Conservation (phyloP, 2,113 vertebrate species). For the Triplophysa rosa region DNA sequence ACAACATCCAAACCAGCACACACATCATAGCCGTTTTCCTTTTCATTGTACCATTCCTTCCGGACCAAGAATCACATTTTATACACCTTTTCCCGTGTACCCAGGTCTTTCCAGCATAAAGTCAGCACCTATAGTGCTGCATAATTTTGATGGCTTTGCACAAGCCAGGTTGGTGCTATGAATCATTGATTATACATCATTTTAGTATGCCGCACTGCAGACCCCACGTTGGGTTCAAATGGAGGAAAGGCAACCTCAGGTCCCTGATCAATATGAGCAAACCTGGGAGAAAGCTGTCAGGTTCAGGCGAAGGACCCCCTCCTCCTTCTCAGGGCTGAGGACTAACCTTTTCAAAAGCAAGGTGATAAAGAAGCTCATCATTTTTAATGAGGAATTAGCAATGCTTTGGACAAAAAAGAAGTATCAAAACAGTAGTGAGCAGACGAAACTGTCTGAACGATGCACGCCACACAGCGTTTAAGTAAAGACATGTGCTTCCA, state of each 20-base stretch:
- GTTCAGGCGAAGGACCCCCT: slow-evolving; percentile 68
- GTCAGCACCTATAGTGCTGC: slow-evolving; percentile 13
- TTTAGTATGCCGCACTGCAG: slow-evolving; percentile 77
- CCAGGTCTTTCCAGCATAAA: slow-evolving; percentile 30
- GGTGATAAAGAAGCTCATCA: slow-evolving; percentile 78
- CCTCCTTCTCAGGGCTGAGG: slow-evolving; percentile 63
- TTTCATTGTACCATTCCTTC: neutral
- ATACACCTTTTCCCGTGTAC: neutral
- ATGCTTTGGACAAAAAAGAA: slow-evolving; percentile 60
- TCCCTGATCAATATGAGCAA: slow-evolving; percentile 74
- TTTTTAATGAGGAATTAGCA: slow-evolving; percentile 79
- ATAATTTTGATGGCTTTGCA: slow-evolving; percentile 55
- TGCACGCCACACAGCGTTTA: slow-evolving; percentile 59
- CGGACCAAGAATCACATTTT: slow-evolving; percentile 19
- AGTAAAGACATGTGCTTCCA: slow-evolving; percentile 35
- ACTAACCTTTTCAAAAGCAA: slow-evolving; percentile 77
- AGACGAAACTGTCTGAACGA: slow-evolving; percentile 59
- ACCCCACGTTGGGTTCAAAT: slow-evolving; percentile 66
- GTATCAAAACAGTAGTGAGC: slow-evolving; percentile 60
- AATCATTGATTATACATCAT: slow-evolving; percentile 80
- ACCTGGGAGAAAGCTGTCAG: slow-evolving; percentile 69
- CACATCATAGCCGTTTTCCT: neutral
- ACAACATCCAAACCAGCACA: neutral
- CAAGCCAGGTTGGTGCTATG: slow-evolving; percentile 69
- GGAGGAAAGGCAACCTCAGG: slow-evolving; percentile 74